Percentiles rank a stretch among this genome's conserved stretches.
These are phyloP conservation scores for Macrostomum cliftonense DNA, from an alignment of 2,888 invertebrate genomes.

Conservation along the genomic window DNA sequence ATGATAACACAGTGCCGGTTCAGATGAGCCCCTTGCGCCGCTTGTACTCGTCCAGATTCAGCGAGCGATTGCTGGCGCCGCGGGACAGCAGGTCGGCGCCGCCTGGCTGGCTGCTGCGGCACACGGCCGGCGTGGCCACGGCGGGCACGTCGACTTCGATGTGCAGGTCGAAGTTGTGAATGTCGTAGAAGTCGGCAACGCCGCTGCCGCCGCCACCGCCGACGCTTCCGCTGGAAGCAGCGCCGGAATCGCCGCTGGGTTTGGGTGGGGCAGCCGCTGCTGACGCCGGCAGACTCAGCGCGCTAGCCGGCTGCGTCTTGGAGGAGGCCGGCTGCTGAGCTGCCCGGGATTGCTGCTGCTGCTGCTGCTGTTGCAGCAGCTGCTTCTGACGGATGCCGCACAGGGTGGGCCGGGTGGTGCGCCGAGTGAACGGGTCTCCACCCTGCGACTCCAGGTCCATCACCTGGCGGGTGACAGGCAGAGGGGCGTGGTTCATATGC, in stretches of 20 bases:
- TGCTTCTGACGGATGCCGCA: background rate
- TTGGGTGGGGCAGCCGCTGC: no score
- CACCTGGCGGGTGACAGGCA: no score
- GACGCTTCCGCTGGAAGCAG: no score
- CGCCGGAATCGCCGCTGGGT: no score
- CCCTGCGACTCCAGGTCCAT: background rate
- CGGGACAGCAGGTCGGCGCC: background rate
- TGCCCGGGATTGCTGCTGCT: no score
- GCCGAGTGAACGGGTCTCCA: slow-evolving; percentile 7
- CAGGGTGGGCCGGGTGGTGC: slow-evolving; percentile 9
- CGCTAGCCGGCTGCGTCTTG: no score
- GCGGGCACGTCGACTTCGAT: slow-evolving; percentile 50
- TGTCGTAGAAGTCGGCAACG: background rate
- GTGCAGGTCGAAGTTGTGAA: slow-evolving; percentile 82
- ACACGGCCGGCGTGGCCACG: slow-evolving; percentile 4
- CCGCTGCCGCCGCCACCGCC: no score
- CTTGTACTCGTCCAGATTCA: slow-evolving; percentile 38
- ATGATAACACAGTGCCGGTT: background rate
- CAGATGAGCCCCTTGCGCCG: slow-evolving; percentile 32
- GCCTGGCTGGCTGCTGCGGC: background rate
- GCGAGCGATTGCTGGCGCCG: slow-evolving; percentile 18
- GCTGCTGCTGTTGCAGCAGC: no score
- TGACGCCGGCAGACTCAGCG: no score
- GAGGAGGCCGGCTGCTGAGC: no score
- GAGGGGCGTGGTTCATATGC: no score